phyloP scores from a whole-genome alignment of 2,113 vertebrate species.

The Gambusia affinis region DNA sequence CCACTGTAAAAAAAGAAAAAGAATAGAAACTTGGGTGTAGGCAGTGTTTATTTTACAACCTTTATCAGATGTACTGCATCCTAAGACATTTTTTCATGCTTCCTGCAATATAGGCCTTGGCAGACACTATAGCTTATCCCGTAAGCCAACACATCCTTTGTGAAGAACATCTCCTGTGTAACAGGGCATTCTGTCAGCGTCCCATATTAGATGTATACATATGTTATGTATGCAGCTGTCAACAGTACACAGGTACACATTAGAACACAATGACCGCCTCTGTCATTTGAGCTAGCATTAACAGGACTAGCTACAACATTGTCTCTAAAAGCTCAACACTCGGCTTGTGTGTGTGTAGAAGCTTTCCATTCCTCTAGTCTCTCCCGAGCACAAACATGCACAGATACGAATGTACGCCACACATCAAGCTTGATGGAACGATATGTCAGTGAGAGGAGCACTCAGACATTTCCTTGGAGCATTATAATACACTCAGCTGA shows the following conservation, averaged over 20 bases:
- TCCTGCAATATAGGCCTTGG: background rate
- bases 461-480: constrained; percentile 44
- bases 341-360: constrained; percentile 33
- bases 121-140: constrained; percentile 15
- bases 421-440: constrained; percentile 33
- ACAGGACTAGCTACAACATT: constrained; percentile 10
- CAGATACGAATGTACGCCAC: background rate
- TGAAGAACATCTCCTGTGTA: background rate
- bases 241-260: constrained; percentile 26
- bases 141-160: constrained; percentile 14
- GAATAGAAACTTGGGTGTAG: constrained; percentile 9
- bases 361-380: constrained; percentile 19
- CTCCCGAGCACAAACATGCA: constrained; percentile 6
- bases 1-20: constrained; percentile 12
- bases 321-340: constrained; percentile 30
- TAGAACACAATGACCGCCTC: constrained; percentile 15
- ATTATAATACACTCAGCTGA: constrained; percentile 50
- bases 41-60: constrained; percentile 43
- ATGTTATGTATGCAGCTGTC: constrained; percentile 24
- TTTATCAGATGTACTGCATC: background rate
- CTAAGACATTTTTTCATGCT: constrained; percentile 10
- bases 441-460: constrained; percentile 38
- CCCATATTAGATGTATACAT: constrained; percentile 19
- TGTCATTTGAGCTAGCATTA: constrained; percentile 19
- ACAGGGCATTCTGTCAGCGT: constrained; percentile 7